These are phyloP conservation scores for Platysternon megacephalum DNA, from an alignment of 2,113 vertebrate species.

Conservation along the genomic window DNA sequence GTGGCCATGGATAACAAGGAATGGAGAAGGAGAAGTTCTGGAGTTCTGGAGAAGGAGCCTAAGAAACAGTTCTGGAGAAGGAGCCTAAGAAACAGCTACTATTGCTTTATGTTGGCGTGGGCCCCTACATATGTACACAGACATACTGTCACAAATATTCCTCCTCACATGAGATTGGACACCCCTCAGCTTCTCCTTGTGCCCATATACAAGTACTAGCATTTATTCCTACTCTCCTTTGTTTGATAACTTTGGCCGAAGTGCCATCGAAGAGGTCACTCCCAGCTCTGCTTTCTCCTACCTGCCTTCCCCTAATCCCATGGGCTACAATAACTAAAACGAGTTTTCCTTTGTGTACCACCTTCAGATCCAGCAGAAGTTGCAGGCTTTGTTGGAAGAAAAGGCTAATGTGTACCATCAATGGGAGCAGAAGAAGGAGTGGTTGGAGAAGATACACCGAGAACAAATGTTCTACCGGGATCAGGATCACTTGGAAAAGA, in stretches of 20 bases:
- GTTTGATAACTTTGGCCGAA: background rate
- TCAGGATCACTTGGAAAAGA: constrained; percentile 80
- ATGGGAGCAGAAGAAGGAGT: constrained; percentile 83
- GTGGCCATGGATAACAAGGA: background rate
- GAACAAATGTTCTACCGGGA: constrained; percentile 90
- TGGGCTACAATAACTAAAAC: background rate
- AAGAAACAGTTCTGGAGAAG: background rate
- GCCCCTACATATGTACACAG: background rate
- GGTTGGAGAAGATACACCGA: constrained; percentile 78
- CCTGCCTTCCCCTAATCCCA: fast-evolving
- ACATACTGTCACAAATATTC: background rate
- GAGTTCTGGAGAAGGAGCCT: background rate
- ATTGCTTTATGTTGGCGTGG: background rate
- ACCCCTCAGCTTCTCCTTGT: background rate
- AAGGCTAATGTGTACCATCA: constrained; percentile 77
- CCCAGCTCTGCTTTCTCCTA: background rate
- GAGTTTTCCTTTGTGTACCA: background rate
- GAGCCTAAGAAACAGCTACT: background rate
- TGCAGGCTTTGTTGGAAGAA: constrained; percentile 76
- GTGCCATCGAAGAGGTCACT: background rate
- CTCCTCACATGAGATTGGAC: background rate
- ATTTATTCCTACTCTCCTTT: background rate
- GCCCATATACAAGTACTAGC: background rate
- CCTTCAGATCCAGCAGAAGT: constrained; percentile 79
- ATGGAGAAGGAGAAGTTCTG: too few relatives aligned